Conservation (phyloP, 2,888 invertebrate species). For the Linnaemya tessellans region DNA sequence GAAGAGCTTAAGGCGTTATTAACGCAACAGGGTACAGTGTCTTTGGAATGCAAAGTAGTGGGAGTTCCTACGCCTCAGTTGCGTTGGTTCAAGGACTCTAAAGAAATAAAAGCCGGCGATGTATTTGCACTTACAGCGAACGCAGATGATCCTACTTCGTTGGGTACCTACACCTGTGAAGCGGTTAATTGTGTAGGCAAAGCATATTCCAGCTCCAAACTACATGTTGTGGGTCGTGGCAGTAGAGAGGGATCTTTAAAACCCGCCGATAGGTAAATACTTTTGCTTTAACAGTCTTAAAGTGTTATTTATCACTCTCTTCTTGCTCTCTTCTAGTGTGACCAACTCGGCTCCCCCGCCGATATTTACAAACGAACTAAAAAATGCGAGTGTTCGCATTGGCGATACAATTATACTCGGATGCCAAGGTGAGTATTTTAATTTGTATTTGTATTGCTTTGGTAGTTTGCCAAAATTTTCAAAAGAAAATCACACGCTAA, state of each 20-base stretch:
- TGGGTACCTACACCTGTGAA: conserved; percentile 94
- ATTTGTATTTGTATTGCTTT: conserved; percentile 49
- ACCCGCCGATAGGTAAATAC: conserved; percentile 86
- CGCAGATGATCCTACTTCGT: conserved; percentile 92
- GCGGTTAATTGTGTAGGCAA: conserved; percentile 95
- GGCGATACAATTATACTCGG: conserved; percentile 89
- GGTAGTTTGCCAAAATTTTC: conserved; percentile 72
- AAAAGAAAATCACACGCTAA: conserved; percentile 45
- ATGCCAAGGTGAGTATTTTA: conserved; percentile 87
- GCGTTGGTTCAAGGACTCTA: conserved; percentile 92
- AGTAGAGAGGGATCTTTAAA: conserved; percentile 88
- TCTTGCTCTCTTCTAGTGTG: conserved; percentile 74
- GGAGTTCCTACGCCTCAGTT: conserved; percentile 93
- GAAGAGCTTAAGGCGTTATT: conserved; percentile 92
- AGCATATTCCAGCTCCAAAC: conserved; percentile 91
- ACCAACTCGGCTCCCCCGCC: conserved; percentile 86
- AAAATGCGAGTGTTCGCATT: conserved; percentile 90
- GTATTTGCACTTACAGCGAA: conserved; percentile 94
- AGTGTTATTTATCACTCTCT: neutral
- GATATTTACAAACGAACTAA: conserved; percentile 89
- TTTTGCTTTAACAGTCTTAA: conserved; percentile 10
- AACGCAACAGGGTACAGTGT: conserved; percentile 94
- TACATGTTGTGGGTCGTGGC: conserved; percentile 90
- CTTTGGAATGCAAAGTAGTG: conserved; percentile 95
- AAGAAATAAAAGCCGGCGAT: conserved; percentile 94